phyloP scores from a whole-genome alignment of 1,140 invertebrate genomes.

The Carposina sasakii region DNA sequence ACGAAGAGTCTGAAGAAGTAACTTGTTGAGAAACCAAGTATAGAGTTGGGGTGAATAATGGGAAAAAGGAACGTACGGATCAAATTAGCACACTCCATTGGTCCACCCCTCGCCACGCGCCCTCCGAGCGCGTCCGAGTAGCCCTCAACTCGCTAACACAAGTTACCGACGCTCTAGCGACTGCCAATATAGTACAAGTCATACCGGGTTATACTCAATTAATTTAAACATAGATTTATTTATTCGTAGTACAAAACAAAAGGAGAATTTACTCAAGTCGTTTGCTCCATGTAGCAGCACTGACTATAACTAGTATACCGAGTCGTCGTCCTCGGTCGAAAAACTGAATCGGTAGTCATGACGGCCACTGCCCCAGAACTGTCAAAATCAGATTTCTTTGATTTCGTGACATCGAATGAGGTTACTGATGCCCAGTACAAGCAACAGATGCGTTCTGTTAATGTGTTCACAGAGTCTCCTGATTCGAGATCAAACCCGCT shows the following conservation, averaged over 20 bases:
- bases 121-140: conserved; percentile 44
- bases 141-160: conserved; percentile 43
- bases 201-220: conserved; percentile 51
- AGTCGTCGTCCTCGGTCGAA: conserved; percentile 43
- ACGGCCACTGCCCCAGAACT: conserved; percentile 84
- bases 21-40: conserved; percentile 38
- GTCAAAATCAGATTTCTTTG: conserved; percentile 87
- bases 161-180: conserved; percentile 68
- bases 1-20: conserved; percentile 27
- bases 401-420: conserved; percentile 86
- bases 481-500: conserved; percentile 67
- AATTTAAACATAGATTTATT: conserved; percentile 63
- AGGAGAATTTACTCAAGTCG: conserved; percentile 26
- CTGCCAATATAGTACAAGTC: conserved; percentile 71
- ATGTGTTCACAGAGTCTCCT: conserved; percentile 74
- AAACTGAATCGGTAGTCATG: conserved; percentile 79
- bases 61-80: conserved; percentile 68
- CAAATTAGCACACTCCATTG: conserved; percentile 66
- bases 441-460: conserved; percentile 76
- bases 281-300: conserved; percentile 39
- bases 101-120: conserved; percentile 54
- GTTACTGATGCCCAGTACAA: conserved; percentile 76
- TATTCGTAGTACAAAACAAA: conserved; percentile 61
- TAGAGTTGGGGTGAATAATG: conserved; percentile 63
- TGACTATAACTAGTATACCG: conserved; percentile 34